Percentiles rank a stretch among this genome's conserved stretches.
Conservation (phyloP, 1,140 invertebrate species). For the Trichoplusia ni region DNA sequence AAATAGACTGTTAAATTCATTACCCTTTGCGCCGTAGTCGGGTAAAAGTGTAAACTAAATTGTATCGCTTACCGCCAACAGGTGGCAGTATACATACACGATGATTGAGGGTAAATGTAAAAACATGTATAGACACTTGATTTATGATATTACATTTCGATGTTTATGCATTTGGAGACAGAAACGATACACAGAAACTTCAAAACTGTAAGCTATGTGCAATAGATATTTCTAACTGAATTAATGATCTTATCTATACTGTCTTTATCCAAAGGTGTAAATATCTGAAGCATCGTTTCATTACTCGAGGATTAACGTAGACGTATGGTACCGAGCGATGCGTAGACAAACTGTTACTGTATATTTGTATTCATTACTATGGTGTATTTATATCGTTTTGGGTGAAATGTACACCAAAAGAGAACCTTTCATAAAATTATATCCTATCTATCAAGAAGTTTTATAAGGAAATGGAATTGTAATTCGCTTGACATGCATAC, state of each 20-base stretch:
- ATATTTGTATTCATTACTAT: no score
- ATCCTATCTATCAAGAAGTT: no score
- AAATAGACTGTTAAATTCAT: no score
- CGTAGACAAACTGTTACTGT: not conserved
- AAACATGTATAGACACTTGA: slow-evolving; percentile 25
- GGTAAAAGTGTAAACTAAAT: slow-evolving; percentile 5
- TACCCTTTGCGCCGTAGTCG: no score
- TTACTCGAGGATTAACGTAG: not conserved
- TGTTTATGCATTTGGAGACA: slow-evolving; percentile 20
- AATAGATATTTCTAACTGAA: no score
- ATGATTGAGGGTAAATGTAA: slow-evolving; percentile 15
- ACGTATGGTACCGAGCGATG: not conserved
- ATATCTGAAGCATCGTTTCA: not conserved
- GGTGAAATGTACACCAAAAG: no score
- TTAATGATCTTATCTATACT: no score
- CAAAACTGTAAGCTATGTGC: no score
- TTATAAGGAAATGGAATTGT: no score
- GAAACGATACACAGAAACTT: not conserved
- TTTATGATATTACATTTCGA: slow-evolving; percentile 24
- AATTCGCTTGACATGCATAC: no score
- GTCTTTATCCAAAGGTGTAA: slow-evolving; percentile 19
- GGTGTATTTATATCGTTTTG: no score
- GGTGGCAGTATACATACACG: not conserved
- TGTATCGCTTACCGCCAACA: not conserved
- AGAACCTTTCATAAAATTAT: no score